Evolutionary conservation across 2,888 invertebrate genomes (phyloP).

Genomic region (Oxyscelio sp.): DNA sequence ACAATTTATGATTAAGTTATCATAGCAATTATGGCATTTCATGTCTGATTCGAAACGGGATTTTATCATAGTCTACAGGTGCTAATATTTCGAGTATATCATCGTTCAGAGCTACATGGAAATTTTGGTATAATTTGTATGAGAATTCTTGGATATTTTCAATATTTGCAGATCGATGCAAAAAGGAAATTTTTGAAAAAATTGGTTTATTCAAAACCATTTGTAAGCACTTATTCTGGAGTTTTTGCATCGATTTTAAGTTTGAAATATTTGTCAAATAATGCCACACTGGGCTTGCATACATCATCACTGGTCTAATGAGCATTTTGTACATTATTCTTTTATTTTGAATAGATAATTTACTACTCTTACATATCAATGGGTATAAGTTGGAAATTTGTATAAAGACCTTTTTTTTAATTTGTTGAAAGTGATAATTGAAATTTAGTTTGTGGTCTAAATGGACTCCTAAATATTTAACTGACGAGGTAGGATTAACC

Average conservation of each 20-base stretch:
- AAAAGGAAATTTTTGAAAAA: conserved; percentile 4
- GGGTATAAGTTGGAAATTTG: conserved; percentile 35
- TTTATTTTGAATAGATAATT: conserved; percentile 68
- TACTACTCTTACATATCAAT: conserved; percentile 30
- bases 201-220: conserved; percentile 12
- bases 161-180: conserved; percentile 35
- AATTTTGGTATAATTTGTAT: too few relatives aligned
- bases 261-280: background rate
- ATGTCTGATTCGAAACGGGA: too few relatives aligned
- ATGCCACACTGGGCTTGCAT: conserved; percentile 75
- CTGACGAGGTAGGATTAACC: conserved; percentile 20
- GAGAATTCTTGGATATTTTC: background rate
- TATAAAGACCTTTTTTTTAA: conserved; percentile 19
- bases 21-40: too few relatives aligned
- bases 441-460: conserved; percentile 73
- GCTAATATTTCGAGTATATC: too few relatives aligned
- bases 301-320: conserved; percentile 74
- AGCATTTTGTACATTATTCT: conserved; percentile 75
- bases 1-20: too few relatives aligned
- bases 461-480: conserved; percentile 75
- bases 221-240: conserved; percentile 58
- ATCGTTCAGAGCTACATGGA: too few relatives aligned
- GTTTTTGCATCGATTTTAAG: conserved; percentile 16
- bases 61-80: too few relatives aligned
- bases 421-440: conserved; percentile 51